Conservation (phyloP, 2,888 invertebrate genomes). For the Eupithecia dodoneata region DNA sequence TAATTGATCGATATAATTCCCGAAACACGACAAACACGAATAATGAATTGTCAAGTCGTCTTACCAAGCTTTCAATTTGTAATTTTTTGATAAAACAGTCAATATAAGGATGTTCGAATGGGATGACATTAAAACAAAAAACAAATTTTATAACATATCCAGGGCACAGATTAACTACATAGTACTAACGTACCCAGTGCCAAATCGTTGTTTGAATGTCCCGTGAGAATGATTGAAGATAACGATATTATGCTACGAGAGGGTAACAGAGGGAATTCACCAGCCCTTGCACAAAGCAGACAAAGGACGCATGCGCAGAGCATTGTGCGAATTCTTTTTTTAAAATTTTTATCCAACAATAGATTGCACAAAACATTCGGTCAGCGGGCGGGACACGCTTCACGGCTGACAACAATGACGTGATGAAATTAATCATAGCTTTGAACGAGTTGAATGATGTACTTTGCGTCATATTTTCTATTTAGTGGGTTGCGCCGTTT, state of each 20-base stretch:
- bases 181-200: constrained; percentile 9
- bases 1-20: neutral
- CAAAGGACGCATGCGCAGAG: constrained; percentile 64
- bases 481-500: constrained; percentile 48
- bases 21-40: neutral
- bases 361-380: constrained; percentile 68
- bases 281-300: constrained; percentile 61
- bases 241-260: constrained; percentile 55
- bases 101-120: no score
- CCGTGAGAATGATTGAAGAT: constrained; percentile 62
- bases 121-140: constrained; percentile 15
- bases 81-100: no score
- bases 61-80: neutral
- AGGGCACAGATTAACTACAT: neutral
- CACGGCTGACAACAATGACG: constrained; percentile 65
- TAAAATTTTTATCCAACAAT: constrained; percentile 59
- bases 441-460: constrained; percentile 51
- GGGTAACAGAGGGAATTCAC: constrained; percentile 58
- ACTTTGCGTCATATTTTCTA: constrained; percentile 56
- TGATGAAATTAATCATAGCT: constrained; percentile 74
- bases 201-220: constrained; percentile 37
- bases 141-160: constrained; percentile 18
- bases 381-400: constrained; percentile 69
- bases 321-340: constrained; percentile 63
- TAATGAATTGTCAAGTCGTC: neutral